These are phyloP conservation scores for Drosophila recens DNA, from an alignment of 2,888 invertebrate genomes.

Conservation along the genomic window DNA sequence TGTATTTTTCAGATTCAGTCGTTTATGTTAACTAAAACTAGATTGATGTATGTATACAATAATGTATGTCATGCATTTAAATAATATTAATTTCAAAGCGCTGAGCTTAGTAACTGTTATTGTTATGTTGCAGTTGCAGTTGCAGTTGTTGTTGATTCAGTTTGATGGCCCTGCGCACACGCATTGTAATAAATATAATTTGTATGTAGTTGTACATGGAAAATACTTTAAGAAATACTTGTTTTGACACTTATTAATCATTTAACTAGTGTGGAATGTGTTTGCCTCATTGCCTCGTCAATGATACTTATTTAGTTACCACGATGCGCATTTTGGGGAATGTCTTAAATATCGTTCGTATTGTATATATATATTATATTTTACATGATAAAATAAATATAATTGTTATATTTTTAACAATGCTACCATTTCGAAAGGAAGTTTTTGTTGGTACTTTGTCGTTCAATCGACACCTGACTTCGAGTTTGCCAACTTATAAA, in stretches of 20 bases:
- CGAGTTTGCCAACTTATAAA: neutral
- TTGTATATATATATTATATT: neutral
- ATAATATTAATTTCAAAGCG: slow-evolving; percentile 36
- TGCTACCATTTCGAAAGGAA: neutral
- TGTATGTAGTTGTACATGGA: slow-evolving; percentile 43
- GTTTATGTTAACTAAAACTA: slow-evolving; percentile 58
- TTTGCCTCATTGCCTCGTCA: slow-evolving; percentile 48
- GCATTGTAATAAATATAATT: slow-evolving; percentile 34
- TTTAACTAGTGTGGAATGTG: slow-evolving; percentile 56
- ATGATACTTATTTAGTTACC: slow-evolving; percentile 6
- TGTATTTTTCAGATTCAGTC: slow-evolving; percentile 67
- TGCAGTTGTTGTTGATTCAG: slow-evolving; percentile 24
- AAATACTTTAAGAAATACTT: slow-evolving; percentile 65
- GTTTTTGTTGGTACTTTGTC: slow-evolving; percentile 1
- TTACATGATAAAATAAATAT: slow-evolving; percentile 11
- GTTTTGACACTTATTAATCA: slow-evolving; percentile 46
- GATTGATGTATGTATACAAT: slow-evolving; percentile 33
- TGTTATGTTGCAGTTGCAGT: slow-evolving; percentile 36
- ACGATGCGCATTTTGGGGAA: slow-evolving; percentile 25
- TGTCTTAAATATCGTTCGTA: slow-evolving; percentile 10
- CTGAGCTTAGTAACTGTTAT: slow-evolving; percentile 52
- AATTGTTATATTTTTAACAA: slow-evolving; percentile 1
- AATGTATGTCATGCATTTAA: slow-evolving; percentile 20
- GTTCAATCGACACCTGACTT: neutral
- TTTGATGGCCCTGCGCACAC: slow-evolving; percentile 39